Evolutionary conservation across 2,797 vertebrate genomes (phyloP), one percentile per base, ranked within the genome.

Genomic region (Pseudochromis fuscus): DNA sequence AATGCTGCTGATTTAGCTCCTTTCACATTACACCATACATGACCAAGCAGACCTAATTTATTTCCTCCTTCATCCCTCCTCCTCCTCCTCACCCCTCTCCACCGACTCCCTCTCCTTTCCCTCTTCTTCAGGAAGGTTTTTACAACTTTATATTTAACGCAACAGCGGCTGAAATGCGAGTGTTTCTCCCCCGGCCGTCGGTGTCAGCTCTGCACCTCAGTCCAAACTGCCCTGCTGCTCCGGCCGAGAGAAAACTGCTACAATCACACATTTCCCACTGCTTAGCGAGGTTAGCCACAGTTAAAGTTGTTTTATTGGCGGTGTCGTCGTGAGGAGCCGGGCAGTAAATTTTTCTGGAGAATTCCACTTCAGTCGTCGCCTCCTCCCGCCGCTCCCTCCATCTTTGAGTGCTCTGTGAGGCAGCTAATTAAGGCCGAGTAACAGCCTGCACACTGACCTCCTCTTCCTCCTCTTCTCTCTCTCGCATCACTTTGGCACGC

Each of bases 1-100:
- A 68, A 67, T 82, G 80, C 72, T 87, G 86, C 88, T 91, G 87
- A 92, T 90, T 88, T 87, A 89, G 82, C 87, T 84, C 33, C 73
- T 83, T 85, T 86, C 77, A 84, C 67, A 84, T 88, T 75, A 88
- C 50, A 64, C 74, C 87, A 83, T 82, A 90, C 86, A 88, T 89
- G 85, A 92, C 85, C 82, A 85, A 87, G 76, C 90, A 89, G 77
- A 84, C 85, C 64, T 83, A 28, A 82, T 90, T 88, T 84, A 86
- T 84, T 66, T 70, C 52, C 71, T 21, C 56, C 59, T 15, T 55
- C 18, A 37, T 13, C 40, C n/a, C 40, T 46, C 16, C 55, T 50
- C 25, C 59, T 53, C 28, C 31, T 25, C 48, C 63, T 31, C 60
- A 42, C 42, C 37, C 52, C 40, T 48, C 58, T 30, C 8, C 38